Evolutionary conservation across 2,888 invertebrate species (phyloP), one percentile per base, ranked within the genome.

Genomic region (Carpatolechia fugitivella): DNA sequence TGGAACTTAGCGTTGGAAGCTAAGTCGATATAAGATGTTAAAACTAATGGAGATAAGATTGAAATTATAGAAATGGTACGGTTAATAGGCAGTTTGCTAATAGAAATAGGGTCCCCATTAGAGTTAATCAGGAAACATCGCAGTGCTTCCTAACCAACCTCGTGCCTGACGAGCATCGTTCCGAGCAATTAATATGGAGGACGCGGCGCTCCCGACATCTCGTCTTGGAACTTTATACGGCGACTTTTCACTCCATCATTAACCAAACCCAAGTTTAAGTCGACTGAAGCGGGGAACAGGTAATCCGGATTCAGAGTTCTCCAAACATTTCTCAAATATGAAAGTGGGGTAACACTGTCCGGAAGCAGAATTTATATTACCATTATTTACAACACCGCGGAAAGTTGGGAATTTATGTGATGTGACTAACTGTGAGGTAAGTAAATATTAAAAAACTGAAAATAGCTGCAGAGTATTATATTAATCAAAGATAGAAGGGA

Each of bases 151-250:
- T 69, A 62, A 56, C 54, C 49, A 56, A 54, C 38, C 51, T 55
- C 62, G 57, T 38, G 40, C 38, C 38, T 55, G n/a, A n/a, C n/a
- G n/a, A n/a, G 52, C 60, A 61, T 56, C 36, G 51, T 30, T 51
- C 29, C 20, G 50, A 61, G 57, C 24, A 44, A 76, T 82, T 76
- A 76, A 78, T 82, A 82, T 82, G 78, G 72, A 77, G 65, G 64
- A 70, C 70, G 62, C 68, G 69, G 70, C 65, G 63, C 56, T 54
- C 62, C 69, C 29, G 29, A 24, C 44, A 13, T 13, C 20, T 41
- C 3, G n/a, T 4, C 29, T 29, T 18, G 7, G 11, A 10, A 61
- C 61, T 65, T 63, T 57, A 60, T 56, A 59, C 59, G 30, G 54
- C 57, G 56, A 60, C 66, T 64, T 62, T 63, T 63, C 62, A 59